phyloP scores from a whole-genome alignment of 2,113 vertebrate species.

The Nyctereutes procyonoides region DNA sequence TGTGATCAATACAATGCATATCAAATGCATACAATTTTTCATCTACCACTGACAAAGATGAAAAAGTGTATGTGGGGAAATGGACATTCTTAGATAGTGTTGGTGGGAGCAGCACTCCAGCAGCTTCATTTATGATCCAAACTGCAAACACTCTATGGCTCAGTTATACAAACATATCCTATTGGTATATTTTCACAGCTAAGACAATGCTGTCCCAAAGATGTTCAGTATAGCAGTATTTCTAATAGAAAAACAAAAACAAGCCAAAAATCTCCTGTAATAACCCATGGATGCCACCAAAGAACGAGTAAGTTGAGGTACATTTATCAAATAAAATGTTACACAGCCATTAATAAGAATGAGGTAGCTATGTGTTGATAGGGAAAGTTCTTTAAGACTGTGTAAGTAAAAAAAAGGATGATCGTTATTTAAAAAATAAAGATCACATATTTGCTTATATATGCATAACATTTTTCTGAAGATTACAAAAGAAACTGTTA shows the following conservation, averaged over 20 bases:
- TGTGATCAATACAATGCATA: background rate
- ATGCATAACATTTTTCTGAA: conserved; percentile 63
- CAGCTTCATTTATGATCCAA: conserved; percentile 10
- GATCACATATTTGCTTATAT: conserved; percentile 73
- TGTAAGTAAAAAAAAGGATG: conserved; percentile 58
- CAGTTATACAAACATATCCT: background rate
- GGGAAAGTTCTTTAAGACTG: background rate
- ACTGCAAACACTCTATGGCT: background rate
- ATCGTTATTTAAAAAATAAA: conserved; percentile 79
- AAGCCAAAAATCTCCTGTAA: background rate
- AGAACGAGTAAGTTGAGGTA: background rate
- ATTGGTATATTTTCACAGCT: conserved; percentile 14
- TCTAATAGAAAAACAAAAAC: conserved; percentile 7
- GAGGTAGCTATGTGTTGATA: background rate
- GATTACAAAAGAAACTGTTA: conserved; percentile 69
- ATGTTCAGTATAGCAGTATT: background rate
- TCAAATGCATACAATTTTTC: conserved; percentile 1
- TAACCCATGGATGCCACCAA: background rate
- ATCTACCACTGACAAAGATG: conserved; percentile 15
- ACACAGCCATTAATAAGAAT: background rate
- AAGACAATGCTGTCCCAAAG: background rate
- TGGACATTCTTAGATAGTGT: background rate
- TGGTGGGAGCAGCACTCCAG: background rate
- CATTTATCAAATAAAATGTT: background rate
- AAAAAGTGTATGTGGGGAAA: background rate